Evolutionary conservation across 2,797 vertebrate species (phyloP).

Genomic region (Coranthus polyacanthus): DNA sequence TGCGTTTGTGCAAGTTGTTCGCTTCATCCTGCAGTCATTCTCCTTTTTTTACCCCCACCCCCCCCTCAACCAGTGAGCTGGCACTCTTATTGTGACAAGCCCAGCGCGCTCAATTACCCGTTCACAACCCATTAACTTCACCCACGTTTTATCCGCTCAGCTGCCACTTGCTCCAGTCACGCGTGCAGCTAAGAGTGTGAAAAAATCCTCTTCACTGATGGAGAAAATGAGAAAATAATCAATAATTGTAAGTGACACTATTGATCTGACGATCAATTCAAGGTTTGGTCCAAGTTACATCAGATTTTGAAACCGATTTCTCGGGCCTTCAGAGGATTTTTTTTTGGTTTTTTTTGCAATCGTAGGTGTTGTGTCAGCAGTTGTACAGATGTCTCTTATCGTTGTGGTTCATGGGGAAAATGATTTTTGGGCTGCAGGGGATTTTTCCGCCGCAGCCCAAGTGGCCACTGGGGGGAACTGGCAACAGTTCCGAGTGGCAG

Average conservation of each 20-base stretch:
- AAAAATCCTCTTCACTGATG: slow-evolving; percentile 12
- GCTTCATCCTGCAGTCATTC: slow-evolving; percentile 22
- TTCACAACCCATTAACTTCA: slow-evolving; percentile 63
- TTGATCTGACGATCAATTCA: background rate
- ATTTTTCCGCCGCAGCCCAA: no score
- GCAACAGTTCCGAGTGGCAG: no score
- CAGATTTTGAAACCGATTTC: background rate
- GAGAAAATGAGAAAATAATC: slow-evolving; percentile 1
- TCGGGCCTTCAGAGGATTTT: no score
- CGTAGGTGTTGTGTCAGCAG: no score
- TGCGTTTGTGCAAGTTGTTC: slow-evolving; percentile 2
- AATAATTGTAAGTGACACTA: slow-evolving; percentile 6
- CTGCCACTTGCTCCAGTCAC: slow-evolving; percentile 44
- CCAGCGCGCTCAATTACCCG: slow-evolving; percentile 53
- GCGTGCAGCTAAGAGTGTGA: slow-evolving; percentile 35
- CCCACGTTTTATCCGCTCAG: slow-evolving; percentile 38
- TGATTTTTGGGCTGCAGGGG: no score
- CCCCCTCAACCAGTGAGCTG: slow-evolving; percentile 24
- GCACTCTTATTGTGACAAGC: slow-evolving; percentile 48
- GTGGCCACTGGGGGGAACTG: no score
- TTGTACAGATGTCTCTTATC: no score
- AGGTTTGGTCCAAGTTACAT: background rate
- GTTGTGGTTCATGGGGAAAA: no score
- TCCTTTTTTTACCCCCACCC: slow-evolving; percentile 20
- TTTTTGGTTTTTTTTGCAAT: no score